phyloP scores from a whole-genome alignment of 2,888 invertebrate species.

The Hipparchia semele region DNA sequence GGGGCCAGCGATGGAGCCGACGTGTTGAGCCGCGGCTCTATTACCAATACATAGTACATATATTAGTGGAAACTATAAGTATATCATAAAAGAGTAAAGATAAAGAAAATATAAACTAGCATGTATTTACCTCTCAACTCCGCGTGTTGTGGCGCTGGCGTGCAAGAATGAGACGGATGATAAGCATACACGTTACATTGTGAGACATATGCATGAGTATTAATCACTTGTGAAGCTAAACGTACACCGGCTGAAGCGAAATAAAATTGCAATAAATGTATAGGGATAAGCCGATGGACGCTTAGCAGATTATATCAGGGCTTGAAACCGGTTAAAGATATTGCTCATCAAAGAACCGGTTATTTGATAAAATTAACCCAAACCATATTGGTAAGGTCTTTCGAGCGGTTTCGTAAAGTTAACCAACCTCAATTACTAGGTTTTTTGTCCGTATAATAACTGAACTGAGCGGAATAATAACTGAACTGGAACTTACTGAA shows the following conservation, averaged over 20 bases:
- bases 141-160: conserved; percentile 81
- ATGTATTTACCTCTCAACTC: conserved; percentile 80
- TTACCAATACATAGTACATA: no score
- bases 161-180: conserved; percentile 78
- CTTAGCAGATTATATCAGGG: not conserved
- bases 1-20: no score
- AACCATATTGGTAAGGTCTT: no score
- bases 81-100: conserved; percentile 1
- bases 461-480: no score
- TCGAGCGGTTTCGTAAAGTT: no score
- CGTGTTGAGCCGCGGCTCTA: no score
- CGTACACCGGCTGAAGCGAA: conserved; percentile 3
- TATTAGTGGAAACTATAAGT: not conserved
- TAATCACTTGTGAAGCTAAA: conserved; percentile 7
- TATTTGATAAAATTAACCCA: no score
- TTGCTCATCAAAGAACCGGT: no score
- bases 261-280: not conserved
- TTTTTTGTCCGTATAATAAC: no score
- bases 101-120: conserved; percentile 28
- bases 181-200: conserved; percentile 60
- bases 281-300: not conserved
- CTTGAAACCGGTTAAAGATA: no score
- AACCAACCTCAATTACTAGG: no score
- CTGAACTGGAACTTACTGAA: no score
- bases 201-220: conserved; percentile 18